A percentile compares a stretch with the other conserved stretches of the same genome.
Conservation (phyloP, 2,888 invertebrate genomes). For the Cerastis rubricosa region DNA sequence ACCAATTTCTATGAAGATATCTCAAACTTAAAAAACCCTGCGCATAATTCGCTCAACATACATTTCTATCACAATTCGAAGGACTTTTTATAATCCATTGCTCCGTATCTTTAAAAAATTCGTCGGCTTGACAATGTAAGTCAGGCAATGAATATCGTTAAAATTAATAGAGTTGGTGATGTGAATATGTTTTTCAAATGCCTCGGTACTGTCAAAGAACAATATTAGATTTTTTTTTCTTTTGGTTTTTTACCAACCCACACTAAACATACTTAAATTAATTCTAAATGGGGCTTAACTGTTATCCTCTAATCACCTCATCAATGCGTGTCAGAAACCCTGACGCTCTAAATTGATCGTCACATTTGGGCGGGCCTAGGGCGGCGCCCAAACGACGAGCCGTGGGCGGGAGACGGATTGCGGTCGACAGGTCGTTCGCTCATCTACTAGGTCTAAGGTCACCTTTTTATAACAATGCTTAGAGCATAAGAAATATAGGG, state of each 20-base stretch:
- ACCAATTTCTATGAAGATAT: no score
- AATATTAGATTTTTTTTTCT: background rate
- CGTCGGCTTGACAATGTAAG: no score
- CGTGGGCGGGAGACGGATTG: slow-evolving; percentile 77
- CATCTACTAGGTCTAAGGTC: slow-evolving; percentile 46
- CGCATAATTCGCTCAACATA: no score
- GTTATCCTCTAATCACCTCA: slow-evolving; percentile 16
- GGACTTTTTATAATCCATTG: no score
- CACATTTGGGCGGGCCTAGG: slow-evolving; percentile 73
- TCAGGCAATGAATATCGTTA: no score
- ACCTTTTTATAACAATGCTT: slow-evolving; percentile 44
- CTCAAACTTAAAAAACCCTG: no score
- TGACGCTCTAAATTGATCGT: slow-evolving; percentile 46
- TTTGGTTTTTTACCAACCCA: background rate
- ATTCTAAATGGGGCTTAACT: background rate
- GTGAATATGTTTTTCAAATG: no score
- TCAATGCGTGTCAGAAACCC: slow-evolving; percentile 36
- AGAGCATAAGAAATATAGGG: slow-evolving; percentile 11
- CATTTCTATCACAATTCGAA: no score
- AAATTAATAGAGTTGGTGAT: no score
- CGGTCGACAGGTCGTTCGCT: slow-evolving; percentile 57
- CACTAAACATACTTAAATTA: background rate
- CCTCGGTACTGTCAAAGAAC: no score
- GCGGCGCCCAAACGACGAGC: slow-evolving; percentile 78
- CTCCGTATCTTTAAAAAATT: no score